phyloP scores from a whole-genome alignment of 64 coral and sea anemone genomes.

The Orbicella faveolata region DNA sequence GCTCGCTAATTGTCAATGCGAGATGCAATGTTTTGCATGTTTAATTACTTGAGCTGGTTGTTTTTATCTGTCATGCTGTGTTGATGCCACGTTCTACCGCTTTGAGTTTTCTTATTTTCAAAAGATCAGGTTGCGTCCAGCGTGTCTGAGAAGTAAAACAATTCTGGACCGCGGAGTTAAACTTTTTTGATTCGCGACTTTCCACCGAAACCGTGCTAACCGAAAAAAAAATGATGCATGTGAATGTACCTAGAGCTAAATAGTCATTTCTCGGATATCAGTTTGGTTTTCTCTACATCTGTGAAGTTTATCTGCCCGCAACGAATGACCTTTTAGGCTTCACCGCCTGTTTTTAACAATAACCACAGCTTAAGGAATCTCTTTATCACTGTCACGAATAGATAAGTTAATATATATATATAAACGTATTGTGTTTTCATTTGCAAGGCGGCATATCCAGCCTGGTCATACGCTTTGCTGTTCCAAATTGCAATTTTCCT shows the following conservation, averaged over 20 bases:
- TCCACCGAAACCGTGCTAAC: background rate
- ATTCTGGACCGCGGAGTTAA: background rate
- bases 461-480: background rate
- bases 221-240: background rate
- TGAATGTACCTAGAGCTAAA: background rate
- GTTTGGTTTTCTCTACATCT: background rate
- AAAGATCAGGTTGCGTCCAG: constrained; percentile 7
- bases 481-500: background rate
- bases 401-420: background rate
- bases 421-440: background rate
- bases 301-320: background rate
- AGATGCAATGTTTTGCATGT: background rate
- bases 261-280: background rate
- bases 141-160: background rate
- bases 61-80: constrained; percentile 12
- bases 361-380: background rate
- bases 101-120: constrained; percentile 4
- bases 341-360: background rate
- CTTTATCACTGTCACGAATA: background rate
- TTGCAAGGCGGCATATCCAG: background rate
- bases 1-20: constrained; percentile 28
- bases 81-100: background rate
- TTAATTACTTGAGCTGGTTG: background rate
- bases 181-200: background rate
- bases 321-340: constrained; percentile 7